These are phyloP conservation scores for Microchrysa polita DNA, from an alignment of 2,888 invertebrate genomes.

Conservation along the genomic window DNA sequence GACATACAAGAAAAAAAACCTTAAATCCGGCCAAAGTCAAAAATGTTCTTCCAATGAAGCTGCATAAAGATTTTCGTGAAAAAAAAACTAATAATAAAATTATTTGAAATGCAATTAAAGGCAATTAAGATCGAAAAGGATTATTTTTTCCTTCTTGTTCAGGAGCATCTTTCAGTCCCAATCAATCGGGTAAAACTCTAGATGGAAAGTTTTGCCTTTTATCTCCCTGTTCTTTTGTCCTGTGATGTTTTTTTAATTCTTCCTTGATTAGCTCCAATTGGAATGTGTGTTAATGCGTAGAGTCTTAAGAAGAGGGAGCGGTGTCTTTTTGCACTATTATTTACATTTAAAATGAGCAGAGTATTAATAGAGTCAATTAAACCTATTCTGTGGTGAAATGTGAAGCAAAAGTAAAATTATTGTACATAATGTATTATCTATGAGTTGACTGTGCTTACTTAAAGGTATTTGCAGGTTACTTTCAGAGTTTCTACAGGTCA, in stretches of 20 bases:
- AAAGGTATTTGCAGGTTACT: too few species aligned
- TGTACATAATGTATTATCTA: too few species aligned
- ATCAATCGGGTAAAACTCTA: not conserved
- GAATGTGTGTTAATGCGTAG: not conserved
- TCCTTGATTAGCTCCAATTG: slow-evolving; percentile 33
- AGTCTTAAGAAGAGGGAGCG: slow-evolving; percentile 19
- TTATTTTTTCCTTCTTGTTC: slow-evolving; percentile 33
- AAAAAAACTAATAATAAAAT: slow-evolving; percentile 40
- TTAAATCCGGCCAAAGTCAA: too few species aligned
- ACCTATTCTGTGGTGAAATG: slow-evolving; percentile 10
- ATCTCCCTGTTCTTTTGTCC: not conserved
- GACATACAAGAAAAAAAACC: too few species aligned
- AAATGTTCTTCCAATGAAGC: too few species aligned
- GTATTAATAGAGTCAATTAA: slow-evolving; percentile 41
- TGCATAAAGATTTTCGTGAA: too few species aligned
- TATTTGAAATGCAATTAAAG: slow-evolving; percentile 43
- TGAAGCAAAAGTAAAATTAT: not conserved
- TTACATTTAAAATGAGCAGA: slow-evolving; percentile 3
- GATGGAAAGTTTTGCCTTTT: slow-evolving; percentile 35
- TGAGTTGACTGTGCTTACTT: too few species aligned
- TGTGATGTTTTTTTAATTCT: slow-evolving; percentile 20
- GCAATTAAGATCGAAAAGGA: slow-evolving; percentile 26
- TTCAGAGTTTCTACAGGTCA: too few species aligned
- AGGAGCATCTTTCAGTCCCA: not conserved
- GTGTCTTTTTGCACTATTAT: not conserved